Conservation (phyloP, 2,797 vertebrate species). For the Mycteria americana region DNA sequence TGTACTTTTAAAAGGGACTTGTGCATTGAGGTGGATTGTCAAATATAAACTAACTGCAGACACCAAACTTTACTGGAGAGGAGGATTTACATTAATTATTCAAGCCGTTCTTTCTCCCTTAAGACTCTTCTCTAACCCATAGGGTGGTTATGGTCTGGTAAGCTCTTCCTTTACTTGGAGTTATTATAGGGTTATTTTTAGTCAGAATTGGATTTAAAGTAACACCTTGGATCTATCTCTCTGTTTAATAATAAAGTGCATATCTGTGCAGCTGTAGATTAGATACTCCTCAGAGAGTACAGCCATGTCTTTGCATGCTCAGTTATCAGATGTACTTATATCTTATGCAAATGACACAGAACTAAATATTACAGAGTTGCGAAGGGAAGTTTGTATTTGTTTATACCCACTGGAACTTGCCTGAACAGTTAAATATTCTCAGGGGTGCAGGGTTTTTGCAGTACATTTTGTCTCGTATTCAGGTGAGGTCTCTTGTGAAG, state of each 20-base stretch:
- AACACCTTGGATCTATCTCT: background rate
- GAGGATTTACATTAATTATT: background rate
- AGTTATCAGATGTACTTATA: background rate
- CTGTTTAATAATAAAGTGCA: background rate
- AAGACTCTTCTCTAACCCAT: background rate
- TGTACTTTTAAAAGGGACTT: fast-evolving
- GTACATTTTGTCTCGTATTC: fast-evolving
- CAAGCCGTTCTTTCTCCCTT: background rate
- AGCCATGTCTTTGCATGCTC: background rate
- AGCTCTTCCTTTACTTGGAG: background rate
- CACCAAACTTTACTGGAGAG: background rate
- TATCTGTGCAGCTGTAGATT: background rate
- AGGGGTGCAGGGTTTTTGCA: background rate
- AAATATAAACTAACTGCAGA: background rate
- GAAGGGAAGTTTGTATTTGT: background rate
- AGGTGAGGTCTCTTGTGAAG: background rate
- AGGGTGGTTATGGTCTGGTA: background rate
- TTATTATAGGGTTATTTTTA: background rate
- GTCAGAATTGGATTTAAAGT: background rate
- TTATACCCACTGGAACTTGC: background rate
- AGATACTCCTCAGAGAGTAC: background rate
- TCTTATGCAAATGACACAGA: background rate
- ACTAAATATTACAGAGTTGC: background rate
- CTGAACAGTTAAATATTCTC: background rate
- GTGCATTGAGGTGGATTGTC: background rate